Base-by-base conservation (phyloP, 1,140 invertebrate species). In the Diploscapter pachys region DNA sequence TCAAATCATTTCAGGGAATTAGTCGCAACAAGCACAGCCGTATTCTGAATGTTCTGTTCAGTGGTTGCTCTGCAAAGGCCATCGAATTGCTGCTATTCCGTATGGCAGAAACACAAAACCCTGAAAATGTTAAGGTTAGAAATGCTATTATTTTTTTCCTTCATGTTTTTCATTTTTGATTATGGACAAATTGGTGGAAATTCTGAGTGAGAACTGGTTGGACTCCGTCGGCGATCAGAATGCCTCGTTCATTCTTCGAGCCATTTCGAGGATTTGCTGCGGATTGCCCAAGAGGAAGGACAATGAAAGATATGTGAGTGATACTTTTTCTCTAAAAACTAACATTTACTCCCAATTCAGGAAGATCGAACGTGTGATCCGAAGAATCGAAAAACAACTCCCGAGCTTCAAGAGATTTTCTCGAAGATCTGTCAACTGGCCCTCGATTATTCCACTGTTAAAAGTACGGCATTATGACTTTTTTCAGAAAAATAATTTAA, bases 81-180 rank as follows among this genome's bases (percentile, higher is more conserved):
- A 76, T 76, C 63, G 75, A 76, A 61, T 76, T n/a, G 57, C 13
- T 63, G 69, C 75, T 9, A 62, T 76, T 53, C 4, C 62, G 3
- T 50, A 66, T 5, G 4, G 8, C 3, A 64, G 68, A 67, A 63
- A 76, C 11, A 51, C 72, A 5, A 54, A 72, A 31, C 3, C 70
- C 11, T 5, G 48, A 13, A 65, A 48, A 11, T 65, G 2, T 65
- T 1, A 31, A 31, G 31, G 31, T 31, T 31, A 31, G 31, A 31
- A 31, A 31, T 31, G 31, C 31, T 31, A 31, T 31, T 31, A 31
- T 31, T 31, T 31, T 31, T 31, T 1, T 31, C 31, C 31, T 31
- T 31, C 31, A 31, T 31, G 31, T 31, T 31, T 31, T 31, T 31
- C 31, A 31, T 31, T 31, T 9, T 65, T 65, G 61, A 72, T 72